Evolutionary conservation across 2,888 invertebrate species (phyloP).

Genomic region (Nemotelus pantherinus): DNA sequence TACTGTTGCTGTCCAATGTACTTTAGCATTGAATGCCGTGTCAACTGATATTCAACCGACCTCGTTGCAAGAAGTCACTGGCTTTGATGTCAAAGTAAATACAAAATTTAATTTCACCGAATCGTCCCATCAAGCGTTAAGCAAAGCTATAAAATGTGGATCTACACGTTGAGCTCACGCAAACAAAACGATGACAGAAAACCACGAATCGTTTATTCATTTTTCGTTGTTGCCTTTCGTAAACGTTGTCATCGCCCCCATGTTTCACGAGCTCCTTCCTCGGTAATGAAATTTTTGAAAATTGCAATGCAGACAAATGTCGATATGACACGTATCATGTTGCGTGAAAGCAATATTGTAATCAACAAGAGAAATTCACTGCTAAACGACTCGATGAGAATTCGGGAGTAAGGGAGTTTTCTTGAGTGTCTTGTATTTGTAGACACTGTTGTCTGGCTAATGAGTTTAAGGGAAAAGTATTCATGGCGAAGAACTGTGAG

Average conservation of each 20-base stretch:
- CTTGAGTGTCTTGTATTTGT: no score
- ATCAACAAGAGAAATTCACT: background rate
- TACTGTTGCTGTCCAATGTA: no score
- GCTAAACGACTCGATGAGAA: no score
- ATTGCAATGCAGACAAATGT: background rate
- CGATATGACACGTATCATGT: constrained; percentile 28
- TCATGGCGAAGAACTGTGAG: no score
- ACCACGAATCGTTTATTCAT: no score
- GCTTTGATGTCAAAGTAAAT: constrained; percentile 34
- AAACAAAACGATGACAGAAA: no score
- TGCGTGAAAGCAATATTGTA: background rate
- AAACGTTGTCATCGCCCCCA: background rate
- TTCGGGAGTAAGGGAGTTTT: no score
- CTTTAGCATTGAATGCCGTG: no score
- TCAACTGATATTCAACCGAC: no score
- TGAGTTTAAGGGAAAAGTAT: no score
- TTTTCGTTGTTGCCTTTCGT: background rate
- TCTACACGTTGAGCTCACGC: no score
- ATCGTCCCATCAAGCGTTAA: constrained; percentile 10
- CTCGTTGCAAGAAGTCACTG: background rate
- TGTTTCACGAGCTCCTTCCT: background rate
- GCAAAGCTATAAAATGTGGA: constrained; percentile 4
- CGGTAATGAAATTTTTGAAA: constrained; percentile 16
- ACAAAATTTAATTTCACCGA: constrained; percentile 32
- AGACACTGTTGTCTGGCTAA: no score